Evolutionary conservation across 2,797 vertebrate species (phyloP).

Genomic region (Melanotaenia parkinsoni): DNA sequence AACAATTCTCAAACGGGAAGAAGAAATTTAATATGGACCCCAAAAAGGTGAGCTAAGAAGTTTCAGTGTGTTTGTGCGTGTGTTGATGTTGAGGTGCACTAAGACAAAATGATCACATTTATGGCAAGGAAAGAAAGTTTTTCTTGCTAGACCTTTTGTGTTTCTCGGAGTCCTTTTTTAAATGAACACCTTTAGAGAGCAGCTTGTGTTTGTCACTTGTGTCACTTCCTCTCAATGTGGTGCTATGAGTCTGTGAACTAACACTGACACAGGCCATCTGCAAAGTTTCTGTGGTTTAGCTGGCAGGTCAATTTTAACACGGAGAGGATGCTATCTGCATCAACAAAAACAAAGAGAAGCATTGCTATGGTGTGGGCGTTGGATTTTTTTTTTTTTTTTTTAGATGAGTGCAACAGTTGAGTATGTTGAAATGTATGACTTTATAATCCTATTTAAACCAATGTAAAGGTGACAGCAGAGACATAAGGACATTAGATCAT

Average conservation of each 20-base stretch:
- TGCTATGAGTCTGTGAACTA: neutral
- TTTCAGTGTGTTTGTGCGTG: neutral
- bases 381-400: neutral
- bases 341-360: neutral
- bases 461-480: accelerated
- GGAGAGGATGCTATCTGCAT: neutral
- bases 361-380: neutral
- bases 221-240: conserved; percentile 38
- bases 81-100: neutral
- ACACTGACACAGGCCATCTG: neutral
- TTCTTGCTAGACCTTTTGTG: neutral
- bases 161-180: neutral
- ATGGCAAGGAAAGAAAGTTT: too few relatives aligned
- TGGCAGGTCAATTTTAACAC: neutral
- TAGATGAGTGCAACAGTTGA: neutral
- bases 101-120: too few relatives aligned
- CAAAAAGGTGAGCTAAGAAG: conserved; percentile 83
- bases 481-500: neutral
- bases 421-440: neutral
- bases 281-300: conserved; percentile 41
- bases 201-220: neutral
- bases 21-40: conserved; percentile 98
- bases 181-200: neutral
- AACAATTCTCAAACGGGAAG: conserved; percentile 83
- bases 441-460: neutral